phyloP scores from a whole-genome alignment of 2,797 vertebrate species.

The Anas bahamensis region DNA sequence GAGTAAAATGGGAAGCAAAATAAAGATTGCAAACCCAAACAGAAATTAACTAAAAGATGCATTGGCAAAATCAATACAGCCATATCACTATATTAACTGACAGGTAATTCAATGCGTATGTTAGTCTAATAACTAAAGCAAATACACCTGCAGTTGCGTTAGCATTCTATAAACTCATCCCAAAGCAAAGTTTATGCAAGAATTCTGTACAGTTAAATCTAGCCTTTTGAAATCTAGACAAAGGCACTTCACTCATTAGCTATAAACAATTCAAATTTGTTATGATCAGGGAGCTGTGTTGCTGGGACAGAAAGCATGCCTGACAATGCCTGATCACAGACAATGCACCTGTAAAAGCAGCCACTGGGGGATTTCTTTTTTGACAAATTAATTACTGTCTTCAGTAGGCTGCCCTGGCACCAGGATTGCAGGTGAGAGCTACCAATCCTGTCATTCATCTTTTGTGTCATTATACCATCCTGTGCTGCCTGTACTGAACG shows the following conservation, averaged over 20 bases:
- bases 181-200: not conserved
- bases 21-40: not conserved
- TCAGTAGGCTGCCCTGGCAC: not conserved
- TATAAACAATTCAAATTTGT: not conserved
- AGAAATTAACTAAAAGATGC: not conserved
- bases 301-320: not conserved
- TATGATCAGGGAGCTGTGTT: not conserved
- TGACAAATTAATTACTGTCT: not conserved
- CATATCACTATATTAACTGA: not conserved
- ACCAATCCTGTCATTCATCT: not conserved
- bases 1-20: not conserved
- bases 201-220: not conserved
- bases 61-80: conserved; percentile 17
- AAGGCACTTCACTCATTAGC: not conserved
- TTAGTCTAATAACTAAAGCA: not conserved
- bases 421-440: not conserved
- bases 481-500: not conserved
- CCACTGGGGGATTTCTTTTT: not conserved
- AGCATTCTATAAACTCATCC: not conserved
- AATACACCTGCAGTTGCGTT: not conserved
- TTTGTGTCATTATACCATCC: not conserved
- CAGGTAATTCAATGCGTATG: not conserved
- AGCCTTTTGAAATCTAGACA: not conserved
- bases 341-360: not conserved
- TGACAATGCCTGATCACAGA: not conserved